Conservation (phyloP, 2,113 vertebrate species). For the Dascyllus trimaculatus region DNA sequence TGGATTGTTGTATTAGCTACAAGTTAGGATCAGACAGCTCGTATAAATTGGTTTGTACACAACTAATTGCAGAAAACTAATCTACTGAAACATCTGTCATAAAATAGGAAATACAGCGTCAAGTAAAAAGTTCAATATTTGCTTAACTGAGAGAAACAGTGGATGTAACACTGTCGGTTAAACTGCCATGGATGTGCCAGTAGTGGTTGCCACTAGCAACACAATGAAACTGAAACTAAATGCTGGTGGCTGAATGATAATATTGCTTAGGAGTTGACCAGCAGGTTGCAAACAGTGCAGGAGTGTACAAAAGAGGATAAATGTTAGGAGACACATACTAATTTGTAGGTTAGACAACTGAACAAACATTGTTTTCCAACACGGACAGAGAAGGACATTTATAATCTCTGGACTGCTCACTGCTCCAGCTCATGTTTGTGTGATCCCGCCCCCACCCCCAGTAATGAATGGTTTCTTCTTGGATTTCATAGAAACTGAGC, state of each 20-base stretch:
- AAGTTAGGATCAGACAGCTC: too few species aligned
- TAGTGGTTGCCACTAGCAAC: conserved; percentile 20
- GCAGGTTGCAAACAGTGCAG: neutral
- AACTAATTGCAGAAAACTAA: too few species aligned
- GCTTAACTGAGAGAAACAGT: neutral
- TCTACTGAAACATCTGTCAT: too few species aligned
- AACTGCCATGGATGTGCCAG: neutral
- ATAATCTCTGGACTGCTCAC: conserved; percentile 8
- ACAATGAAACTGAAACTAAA: conserved; percentile 4
- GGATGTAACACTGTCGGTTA: neutral
- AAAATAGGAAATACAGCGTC: too few species aligned
- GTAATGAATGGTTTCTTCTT: conserved; percentile 22
- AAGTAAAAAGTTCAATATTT: neutral
- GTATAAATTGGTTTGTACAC: too few species aligned
- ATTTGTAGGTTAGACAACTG: neutral
- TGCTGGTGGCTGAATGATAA: neutral
- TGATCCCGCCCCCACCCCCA: conserved; percentile 14
- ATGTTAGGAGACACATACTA: neutral
- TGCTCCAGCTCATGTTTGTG: conserved; percentile 23
- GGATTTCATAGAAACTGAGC: conserved; percentile 17
- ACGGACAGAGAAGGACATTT: conserved; percentile 20
- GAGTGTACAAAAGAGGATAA: neutral
- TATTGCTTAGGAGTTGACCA: neutral
- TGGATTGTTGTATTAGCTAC: too few species aligned
- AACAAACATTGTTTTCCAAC: conserved; percentile 10